Conservation (phyloP, 2,113 vertebrate species). For the Aphyosemion australe region DNA sequence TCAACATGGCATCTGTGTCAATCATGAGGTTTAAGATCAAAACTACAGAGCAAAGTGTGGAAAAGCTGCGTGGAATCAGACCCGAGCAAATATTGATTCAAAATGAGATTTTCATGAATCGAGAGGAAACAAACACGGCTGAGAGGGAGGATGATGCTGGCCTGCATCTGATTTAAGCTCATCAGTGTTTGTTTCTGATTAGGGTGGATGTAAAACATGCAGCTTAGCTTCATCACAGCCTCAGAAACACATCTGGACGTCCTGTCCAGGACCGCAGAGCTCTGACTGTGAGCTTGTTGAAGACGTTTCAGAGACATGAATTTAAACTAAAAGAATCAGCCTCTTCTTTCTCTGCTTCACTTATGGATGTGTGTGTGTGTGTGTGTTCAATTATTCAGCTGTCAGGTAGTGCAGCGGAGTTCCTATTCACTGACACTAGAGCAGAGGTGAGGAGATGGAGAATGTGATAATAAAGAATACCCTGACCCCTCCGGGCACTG, state of each 20-base stretch:
- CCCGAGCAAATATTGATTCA: background rate
- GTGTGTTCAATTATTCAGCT: conserved; percentile 44
- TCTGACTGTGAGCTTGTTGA: too few species aligned
- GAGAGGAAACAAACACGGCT: background rate
- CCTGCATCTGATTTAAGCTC: background rate
- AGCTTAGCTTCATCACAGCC: too few species aligned
- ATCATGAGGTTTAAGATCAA: too few species aligned
- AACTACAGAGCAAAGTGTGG: too few species aligned
- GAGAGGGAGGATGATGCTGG: background rate
- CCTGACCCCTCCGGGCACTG: conserved; percentile 16
- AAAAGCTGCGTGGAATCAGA: background rate
- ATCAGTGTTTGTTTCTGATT: background rate
- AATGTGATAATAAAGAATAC: conserved; percentile 47
- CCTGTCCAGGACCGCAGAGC: too few species aligned
- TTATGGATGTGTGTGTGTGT: conserved; percentile 7
- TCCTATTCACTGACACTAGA: conserved; percentile 40
- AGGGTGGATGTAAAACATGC: background rate
- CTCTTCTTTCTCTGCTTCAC: background rate
- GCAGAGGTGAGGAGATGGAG: conserved; percentile 35
- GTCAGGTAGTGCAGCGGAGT: conserved; percentile 18
- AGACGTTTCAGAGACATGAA: too few species aligned
- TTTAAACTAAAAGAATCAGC: too few species aligned
- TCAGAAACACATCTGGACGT: too few species aligned
- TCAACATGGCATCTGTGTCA: too few species aligned
- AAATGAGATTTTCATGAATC: background rate